Evolutionary conservation across 2,113 vertebrate species (phyloP), one percentile per base, ranked within the genome.

Genomic region (Rhizomys pruinosus): DNA sequence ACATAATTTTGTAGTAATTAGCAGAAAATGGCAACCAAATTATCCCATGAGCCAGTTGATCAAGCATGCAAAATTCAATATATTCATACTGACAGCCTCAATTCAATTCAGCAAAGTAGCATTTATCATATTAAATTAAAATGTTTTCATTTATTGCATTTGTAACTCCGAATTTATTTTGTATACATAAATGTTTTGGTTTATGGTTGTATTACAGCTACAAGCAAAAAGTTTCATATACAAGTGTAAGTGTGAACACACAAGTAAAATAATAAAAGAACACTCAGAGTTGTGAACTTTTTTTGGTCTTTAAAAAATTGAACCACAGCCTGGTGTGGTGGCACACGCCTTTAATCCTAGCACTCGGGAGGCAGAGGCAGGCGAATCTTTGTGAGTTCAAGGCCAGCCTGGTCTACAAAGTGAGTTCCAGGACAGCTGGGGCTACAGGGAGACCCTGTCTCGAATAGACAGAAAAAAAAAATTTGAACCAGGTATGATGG

Each of bases 151-250:
- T 88, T 68, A 78, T 0, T 74, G 22, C 47, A 69, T 90, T 90
- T 87, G 59, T 63, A 90, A 94, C 17, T 78, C 7, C 86, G 44
- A 68, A 76, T 92, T 87, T 87, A 89, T 59, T 73, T n/a, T 77
- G 12, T 39, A 61, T 10, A 63, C 9, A 4, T 16, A 10, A 5
- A n/a, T 61, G 15, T 68, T 91, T 78, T 92, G 87, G 42, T 37
- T 86, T 55, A 66, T 3, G 29, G 27, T 25, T 90, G 2, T 47
- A 81, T 64, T 37, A 39, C 12, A 86, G 47, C 59, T 64, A 61
- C 47, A 55, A 89, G 44, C 25, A 68, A 90, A 81, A 71, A 39
- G 71, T 9, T 64, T 76, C 37, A 71, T 8, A 42, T 13, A 69
- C 9, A 77, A 71, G 29, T 32, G 86, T 71, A 85, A 78, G 19